phyloP scores from a whole-genome alignment of 2,113 vertebrate species.

The Ploceus nigricollis region DNA sequence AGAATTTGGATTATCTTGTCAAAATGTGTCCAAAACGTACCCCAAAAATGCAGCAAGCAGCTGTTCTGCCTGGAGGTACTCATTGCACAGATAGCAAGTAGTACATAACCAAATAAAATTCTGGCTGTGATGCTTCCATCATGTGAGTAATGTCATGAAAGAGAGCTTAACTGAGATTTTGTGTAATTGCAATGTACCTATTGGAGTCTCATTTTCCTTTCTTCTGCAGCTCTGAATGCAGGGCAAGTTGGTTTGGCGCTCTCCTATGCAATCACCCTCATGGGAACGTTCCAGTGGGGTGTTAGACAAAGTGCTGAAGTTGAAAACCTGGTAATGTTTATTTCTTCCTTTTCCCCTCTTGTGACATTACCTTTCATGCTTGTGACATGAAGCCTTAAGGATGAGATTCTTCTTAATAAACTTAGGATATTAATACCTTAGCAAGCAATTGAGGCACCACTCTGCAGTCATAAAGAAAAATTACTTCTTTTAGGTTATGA shows the following conservation, averaged over 20 bases:
- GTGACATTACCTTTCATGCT: not conserved
- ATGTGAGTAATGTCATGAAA: not conserved
- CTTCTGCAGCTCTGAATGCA: constrained; percentile 77
- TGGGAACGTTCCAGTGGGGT: constrained; percentile 96
- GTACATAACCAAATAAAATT: not conserved
- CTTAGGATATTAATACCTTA: not conserved
- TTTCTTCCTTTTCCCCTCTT: constrained; percentile 15
- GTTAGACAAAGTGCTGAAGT: constrained; percentile 94
- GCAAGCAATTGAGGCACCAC: not conserved
- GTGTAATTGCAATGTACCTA: not conserved
- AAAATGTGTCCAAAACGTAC: not conserved
- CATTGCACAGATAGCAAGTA: not conserved
- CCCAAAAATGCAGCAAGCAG: not conserved
- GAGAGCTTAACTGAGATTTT: not conserved
- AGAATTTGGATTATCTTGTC: not conserved
- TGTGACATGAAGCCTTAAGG: not conserved
- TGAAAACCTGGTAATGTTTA: constrained; percentile 89
- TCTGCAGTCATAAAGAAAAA: not conserved
- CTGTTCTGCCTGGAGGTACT: not conserved
- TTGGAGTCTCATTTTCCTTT: not conserved
- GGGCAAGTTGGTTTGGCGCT: constrained; percentile 89
- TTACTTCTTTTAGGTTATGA: not conserved
- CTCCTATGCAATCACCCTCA: constrained; percentile 88
- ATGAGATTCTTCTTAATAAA: not conserved
- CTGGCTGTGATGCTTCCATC: not conserved